Conservation (phyloP, 1,140 invertebrate species). For the Drosophila bifasciata region DNA sequence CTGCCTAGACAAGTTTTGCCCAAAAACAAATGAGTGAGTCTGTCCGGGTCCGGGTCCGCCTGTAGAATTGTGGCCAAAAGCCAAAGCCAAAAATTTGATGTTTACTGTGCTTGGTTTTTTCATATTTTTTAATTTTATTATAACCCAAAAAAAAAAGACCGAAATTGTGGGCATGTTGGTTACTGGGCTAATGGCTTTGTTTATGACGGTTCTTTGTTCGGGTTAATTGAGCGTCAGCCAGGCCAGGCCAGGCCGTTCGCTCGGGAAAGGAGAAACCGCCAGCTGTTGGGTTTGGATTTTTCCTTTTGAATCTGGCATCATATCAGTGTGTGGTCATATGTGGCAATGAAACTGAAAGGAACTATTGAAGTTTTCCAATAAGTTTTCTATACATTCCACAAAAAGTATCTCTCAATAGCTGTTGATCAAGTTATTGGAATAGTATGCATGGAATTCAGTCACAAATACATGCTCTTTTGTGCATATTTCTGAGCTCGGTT, state of each 20-base stretch:
- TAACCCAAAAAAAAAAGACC: slow-evolving; percentile 40
- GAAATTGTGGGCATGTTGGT: slow-evolving; percentile 70
- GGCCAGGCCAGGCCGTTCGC: neutral
- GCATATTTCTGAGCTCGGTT: slow-evolving; percentile 27
- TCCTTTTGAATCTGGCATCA: slow-evolving; percentile 15
- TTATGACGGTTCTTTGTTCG: slow-evolving; percentile 74
- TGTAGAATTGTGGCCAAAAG: slow-evolving; percentile 48
- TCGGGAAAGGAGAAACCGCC: slow-evolving; percentile 17
- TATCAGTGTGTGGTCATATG: neutral
- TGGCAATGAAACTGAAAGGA: neutral
- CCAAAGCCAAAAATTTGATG: slow-evolving; percentile 34
- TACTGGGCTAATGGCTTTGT: slow-evolving; percentile 79
- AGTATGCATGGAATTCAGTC: slow-evolving; percentile 26
- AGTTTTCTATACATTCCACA: neutral
- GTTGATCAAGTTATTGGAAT: slow-evolving; percentile 21
- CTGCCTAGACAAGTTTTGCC: slow-evolving; percentile 70
- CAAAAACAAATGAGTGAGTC: slow-evolving; percentile 29
- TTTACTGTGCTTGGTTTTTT: slow-evolving; percentile 26
- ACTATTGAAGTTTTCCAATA: neutral
- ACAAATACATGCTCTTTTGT: slow-evolving; percentile 5
- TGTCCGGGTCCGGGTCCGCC: too few species aligned
- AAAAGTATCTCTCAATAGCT: neutral
- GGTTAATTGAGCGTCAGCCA: slow-evolving; percentile 67
- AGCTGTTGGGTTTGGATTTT: slow-evolving; percentile 49
- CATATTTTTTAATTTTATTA: slow-evolving; percentile 46